Evolutionary conservation across 2,888 invertebrate species (phyloP).

Genomic region (Brachypalpus laphriformis): DNA sequence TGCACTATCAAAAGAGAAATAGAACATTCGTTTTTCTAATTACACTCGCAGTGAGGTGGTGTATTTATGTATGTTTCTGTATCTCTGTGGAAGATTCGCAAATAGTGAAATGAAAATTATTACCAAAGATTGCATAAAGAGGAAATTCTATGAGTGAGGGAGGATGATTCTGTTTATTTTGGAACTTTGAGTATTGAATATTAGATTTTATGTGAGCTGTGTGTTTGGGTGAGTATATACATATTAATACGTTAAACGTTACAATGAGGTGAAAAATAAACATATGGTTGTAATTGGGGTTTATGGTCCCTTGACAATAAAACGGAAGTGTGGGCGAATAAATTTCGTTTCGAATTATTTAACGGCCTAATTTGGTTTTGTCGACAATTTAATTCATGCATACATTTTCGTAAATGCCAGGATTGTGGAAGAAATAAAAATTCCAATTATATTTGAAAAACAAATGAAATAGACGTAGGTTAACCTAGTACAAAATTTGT

Average conservation of each 20-base stretch:
- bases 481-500: no score
- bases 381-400: conserved; percentile 12
- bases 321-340: conserved; percentile 20
- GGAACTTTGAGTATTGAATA: conserved; percentile 53
- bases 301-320: neutral
- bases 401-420: conserved; percentile 1
- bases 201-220: conserved; percentile 43
- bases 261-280: conserved; percentile 16
- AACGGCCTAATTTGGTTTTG: conserved; percentile 5
- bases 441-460: neutral
- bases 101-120: conserved; percentile 54
- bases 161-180: conserved; percentile 58
- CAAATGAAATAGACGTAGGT: neutral
- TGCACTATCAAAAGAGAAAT: conserved; percentile 26
- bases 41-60: conserved; percentile 13
- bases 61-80: neutral
- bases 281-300: conserved; percentile 39
- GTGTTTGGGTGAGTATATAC: neutral
- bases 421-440: neutral
- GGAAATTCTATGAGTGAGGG: neutral
- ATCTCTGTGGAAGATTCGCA: conserved; percentile 24
- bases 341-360: conserved; percentile 34
- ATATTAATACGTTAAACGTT: neutral
- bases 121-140: conserved; percentile 44
- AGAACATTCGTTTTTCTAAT: conserved; percentile 50